These are phyloP conservation scores for Actenoides hombroni DNA, from an alignment of 2,113 vertebrate genomes.

Conservation along the genomic window DNA sequence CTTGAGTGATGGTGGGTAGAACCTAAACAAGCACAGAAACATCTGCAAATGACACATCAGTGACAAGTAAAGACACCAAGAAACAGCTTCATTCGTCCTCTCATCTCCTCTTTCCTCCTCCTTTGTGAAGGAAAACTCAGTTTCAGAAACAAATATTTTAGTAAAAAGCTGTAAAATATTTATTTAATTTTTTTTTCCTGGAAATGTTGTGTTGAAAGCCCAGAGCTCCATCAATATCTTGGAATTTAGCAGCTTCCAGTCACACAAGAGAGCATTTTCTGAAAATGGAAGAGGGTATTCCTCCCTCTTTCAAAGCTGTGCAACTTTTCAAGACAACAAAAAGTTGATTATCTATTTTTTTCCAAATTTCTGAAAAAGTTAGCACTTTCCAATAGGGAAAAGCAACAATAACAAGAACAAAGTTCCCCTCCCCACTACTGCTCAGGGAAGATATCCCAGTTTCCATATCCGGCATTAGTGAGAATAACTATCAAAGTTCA, in stretches of 20 bases:
- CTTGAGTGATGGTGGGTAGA: background rate
- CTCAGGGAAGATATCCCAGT: background rate
- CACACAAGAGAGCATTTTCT: background rate
- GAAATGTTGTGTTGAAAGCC: background rate
- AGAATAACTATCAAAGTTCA: background rate
- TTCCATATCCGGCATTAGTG: background rate
- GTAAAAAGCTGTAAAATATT: background rate
- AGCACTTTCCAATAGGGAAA: background rate
- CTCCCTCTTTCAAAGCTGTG: background rate
- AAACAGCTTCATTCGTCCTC: background rate
- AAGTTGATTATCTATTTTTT: background rate
- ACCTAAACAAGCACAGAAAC: background rate
- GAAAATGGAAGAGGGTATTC: background rate
- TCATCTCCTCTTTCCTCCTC: background rate
- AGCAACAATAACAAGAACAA: background rate
- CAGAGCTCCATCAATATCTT: background rate
- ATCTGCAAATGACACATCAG: background rate
- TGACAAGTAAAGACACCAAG: background rate
- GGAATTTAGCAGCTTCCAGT: background rate
- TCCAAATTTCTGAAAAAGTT: background rate
- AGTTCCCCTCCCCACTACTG: fast-evolving
- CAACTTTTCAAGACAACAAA: background rate
- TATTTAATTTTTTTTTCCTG: background rate
- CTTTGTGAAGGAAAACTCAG: background rate
- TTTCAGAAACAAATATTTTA: background rate